phyloP scores from a whole-genome alignment of 2,797 vertebrate genomes.

The Selene dorsalis region DNA sequence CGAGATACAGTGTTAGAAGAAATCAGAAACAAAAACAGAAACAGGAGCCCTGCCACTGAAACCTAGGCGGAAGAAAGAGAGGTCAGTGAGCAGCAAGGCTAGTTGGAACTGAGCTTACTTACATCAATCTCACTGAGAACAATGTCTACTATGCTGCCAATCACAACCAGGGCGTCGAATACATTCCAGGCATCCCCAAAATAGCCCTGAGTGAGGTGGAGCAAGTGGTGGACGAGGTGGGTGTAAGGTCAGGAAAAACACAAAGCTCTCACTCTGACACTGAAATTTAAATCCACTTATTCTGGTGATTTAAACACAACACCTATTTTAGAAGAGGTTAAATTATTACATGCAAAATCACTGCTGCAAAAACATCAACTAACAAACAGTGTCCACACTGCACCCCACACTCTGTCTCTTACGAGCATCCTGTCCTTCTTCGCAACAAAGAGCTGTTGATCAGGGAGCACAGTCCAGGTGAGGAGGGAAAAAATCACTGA shows the following conservation, averaged over 20 bases:
- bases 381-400: constrained; percentile 55
- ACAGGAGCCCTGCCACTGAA: constrained; percentile 28
- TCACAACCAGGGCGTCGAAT: constrained; percentile 99
- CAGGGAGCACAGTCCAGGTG: constrained; percentile 20
- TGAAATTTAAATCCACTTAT: constrained; percentile 31
- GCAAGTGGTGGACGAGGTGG: constrained; percentile 53
- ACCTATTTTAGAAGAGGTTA: neutral
- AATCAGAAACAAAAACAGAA: constrained; percentile 53
- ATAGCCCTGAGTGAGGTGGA: constrained; percentile 94
- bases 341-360: constrained; percentile 42
- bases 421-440: constrained; percentile 87
- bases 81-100: constrained; percentile 59
- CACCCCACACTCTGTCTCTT: constrained; percentile 80
- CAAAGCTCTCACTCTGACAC: constrained; percentile 34
- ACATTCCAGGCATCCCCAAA: constrained; percentile 99
- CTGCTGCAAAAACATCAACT: constrained; percentile 17
- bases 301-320: constrained; percentile 22
- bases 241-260: constrained; percentile 49
- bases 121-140: constrained; percentile 99
- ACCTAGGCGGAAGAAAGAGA: constrained; percentile 55
- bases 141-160: constrained; percentile 99
- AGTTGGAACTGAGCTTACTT: constrained; percentile 87
- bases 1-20: constrained; percentile 58
- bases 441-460: constrained; percentile 79
- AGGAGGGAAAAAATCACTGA: constrained; percentile 26